Evolutionary conservation across 1,140 invertebrate species (phyloP), one percentile per base, ranked within the genome.

Genomic region (Dendrolimus punctatus): DNA sequence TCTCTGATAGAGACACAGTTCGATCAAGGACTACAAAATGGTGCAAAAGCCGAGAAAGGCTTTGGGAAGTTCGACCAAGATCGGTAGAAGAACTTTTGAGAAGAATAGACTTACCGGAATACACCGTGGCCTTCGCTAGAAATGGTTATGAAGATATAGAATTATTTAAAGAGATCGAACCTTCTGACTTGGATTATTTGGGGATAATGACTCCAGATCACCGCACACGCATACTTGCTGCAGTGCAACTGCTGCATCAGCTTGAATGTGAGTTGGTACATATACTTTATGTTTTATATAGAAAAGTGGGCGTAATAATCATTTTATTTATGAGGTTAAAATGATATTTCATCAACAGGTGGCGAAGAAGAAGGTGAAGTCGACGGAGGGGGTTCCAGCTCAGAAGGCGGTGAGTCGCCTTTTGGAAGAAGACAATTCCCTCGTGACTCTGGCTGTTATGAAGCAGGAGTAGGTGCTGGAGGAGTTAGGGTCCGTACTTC

Each of bases 121-220:
- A 97, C 77, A 93, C 95, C 60, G 93, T 94, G 52, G 92, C 97
- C 43, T 97, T 98, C 79, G 91, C 96, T 47, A 90, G 96, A 64
- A 98, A 98, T 87, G 96, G 96, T 39, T 98, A 97, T 87, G 95
- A 97, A 88, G 95, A 97, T 80, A 89, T 98, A 61, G 96, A 98
- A 73, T 89, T 96, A 48, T 97, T 98, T 80, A 94, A 95, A 82
- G 95, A 98, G 76, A 91, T 98, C 57, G 95, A 97, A 74, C 95
- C 95, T 52, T 93, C 94, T 54, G 96, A 98, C 83, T 89, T 98
- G 53, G 95, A 97, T 78, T 96, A 95, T 76, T 90, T 98, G 72
- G 94, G 95, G 52, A 96, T 98, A 65, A 90, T 93, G 71, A 93
- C 96, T 65, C 92, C 93, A 36, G 95, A 96, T 66, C 95, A 97